Conservation (phyloP, 2,797 vertebrate species). For the Natrix natrix region DNA sequence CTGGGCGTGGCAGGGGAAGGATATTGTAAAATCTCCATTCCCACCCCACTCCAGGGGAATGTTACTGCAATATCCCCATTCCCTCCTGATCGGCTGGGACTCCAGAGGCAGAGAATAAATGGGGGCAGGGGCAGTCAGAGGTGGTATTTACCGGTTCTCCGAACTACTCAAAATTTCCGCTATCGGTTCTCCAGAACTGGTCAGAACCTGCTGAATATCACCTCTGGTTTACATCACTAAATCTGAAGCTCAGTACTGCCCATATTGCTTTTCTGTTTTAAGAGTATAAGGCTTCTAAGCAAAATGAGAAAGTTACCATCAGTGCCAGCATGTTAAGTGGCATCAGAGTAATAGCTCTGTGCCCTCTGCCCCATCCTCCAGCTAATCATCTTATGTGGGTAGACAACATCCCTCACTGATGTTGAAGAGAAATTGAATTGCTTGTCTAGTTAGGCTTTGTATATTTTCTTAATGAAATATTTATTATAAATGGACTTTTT, state of each 20-base stretch:
- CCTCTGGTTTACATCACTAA: not conserved
- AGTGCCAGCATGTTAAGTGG: not conserved
- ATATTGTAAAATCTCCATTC: too few species aligned
- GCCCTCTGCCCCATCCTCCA: not conserved
- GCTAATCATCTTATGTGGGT: not conserved
- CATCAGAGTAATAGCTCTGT: not conserved
- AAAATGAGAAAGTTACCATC: not conserved
- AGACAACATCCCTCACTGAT: not conserved
- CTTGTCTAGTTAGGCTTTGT: conserved; percentile 21
- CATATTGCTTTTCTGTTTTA: not conserved
- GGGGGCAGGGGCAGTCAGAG: too few species aligned
- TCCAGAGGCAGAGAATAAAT: too few species aligned
- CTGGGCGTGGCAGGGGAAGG: too few species aligned
- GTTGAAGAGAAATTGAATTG: conserved; percentile 27
- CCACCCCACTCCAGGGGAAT: too few species aligned
- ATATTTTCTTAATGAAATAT: not conserved
- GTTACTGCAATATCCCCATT: too few species aligned
- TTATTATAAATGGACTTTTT: conserved; percentile 38
- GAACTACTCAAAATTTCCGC: too few species aligned
- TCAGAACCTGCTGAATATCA: too few species aligned
- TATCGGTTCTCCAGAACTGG: too few species aligned
- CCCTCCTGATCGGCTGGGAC: too few species aligned
- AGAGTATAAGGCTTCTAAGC: not conserved
- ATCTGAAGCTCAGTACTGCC: not conserved
- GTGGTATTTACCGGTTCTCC: too few species aligned